phyloP scores from a whole-genome alignment of 2,888 invertebrate genomes.

The Poecilus cupreus region DNA sequence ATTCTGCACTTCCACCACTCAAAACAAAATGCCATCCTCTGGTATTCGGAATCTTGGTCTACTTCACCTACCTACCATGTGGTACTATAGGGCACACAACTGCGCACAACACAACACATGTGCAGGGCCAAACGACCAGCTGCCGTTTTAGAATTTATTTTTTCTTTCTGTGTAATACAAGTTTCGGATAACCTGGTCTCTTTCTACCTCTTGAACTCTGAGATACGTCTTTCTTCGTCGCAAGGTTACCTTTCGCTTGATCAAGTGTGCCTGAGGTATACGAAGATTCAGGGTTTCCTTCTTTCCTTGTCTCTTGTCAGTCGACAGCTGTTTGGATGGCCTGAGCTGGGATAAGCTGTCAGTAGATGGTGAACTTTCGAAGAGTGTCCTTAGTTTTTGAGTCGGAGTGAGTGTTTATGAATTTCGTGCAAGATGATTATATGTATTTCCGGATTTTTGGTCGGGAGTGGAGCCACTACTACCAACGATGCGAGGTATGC shows the following conservation, averaged over 20 bases:
- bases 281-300: conserved; percentile 44
- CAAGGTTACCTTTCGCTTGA: conserved; percentile 51
- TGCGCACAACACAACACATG: conserved; percentile 7
- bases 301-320: conserved; percentile 3
- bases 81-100: background rate
- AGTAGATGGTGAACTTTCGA: conserved; percentile 7
- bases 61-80: background rate
- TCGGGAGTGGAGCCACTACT: conserved; percentile 68
- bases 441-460: conserved; percentile 78
- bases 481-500: conserved; percentile 67
- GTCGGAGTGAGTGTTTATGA: conserved; percentile 64
- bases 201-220: background rate
- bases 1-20: too few species aligned
- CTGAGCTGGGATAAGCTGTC: conserved; percentile 7
- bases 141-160: conserved; percentile 64
- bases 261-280: conserved; percentile 46
- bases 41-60: conserved; percentile 3
- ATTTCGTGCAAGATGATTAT: conserved; percentile 73
- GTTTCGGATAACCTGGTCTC: conserved; percentile 33
- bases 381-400: conserved; percentile 63
- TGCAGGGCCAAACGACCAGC: conserved; percentile 59
- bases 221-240: conserved; percentile 21
- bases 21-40: background rate
- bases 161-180: conserved; percentile 58
- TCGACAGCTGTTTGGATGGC: conserved; percentile 40